Evolutionary conservation across 2,113 vertebrate genomes (phyloP).

Genomic region (Meles meles): DNA sequence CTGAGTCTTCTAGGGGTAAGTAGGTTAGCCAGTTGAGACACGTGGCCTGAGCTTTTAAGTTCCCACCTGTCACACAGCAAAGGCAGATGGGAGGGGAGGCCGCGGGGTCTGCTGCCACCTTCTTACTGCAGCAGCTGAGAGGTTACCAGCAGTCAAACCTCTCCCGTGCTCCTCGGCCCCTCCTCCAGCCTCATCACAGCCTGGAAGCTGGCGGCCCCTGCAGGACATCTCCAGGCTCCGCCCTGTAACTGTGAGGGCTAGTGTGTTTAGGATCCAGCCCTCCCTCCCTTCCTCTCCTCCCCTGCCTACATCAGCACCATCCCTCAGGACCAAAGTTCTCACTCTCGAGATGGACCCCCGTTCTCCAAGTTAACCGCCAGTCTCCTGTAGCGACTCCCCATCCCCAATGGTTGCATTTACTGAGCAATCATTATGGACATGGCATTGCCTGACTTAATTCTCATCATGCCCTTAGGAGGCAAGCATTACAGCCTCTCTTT

Average conservation of each 20-base stretch:
- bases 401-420: background rate
- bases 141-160: constrained; percentile 50
- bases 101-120: background rate
- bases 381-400: background rate
- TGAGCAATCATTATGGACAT: background rate
- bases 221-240: background rate
- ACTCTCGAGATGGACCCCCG: background rate
- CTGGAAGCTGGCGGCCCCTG: background rate
- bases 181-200: background rate
- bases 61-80: constrained; percentile 28
- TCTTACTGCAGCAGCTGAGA: background rate
- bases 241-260: background rate
- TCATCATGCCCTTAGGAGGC: background rate
- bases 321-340: background rate
- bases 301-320: background rate
- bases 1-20: constrained; percentile 30
- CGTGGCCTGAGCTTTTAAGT: constrained; percentile 36
- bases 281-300: background rate
- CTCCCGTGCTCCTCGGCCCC: accelerated
- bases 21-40: constrained; percentile 33
- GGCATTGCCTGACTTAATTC: background rate
- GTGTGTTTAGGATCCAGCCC: background rate
- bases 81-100: background rate
- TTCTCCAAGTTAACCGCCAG: background rate
- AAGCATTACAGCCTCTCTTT: background rate